Conservation (phyloP, 2,113 vertebrate genomes). For the Anas platyrhynchos region DNA sequence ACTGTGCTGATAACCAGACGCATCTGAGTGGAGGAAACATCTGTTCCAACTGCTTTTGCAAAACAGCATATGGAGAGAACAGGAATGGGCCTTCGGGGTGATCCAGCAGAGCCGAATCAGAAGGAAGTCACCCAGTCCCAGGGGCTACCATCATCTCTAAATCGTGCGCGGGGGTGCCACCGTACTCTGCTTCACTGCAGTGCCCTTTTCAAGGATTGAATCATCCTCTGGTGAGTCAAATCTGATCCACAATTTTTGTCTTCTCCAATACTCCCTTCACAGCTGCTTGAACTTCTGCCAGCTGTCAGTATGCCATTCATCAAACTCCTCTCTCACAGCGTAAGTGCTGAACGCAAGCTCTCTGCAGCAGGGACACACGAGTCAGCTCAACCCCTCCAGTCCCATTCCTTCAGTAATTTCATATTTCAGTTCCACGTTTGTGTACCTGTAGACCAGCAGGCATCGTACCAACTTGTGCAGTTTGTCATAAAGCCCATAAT, state of each 20-base stretch:
- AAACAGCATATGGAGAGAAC: not conserved
- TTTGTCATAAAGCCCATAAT: not conserved
- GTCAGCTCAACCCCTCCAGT: not conserved
- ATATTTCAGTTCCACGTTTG: not conserved
- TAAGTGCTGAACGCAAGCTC: not conserved
- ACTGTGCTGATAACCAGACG: not conserved
- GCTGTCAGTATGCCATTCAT: not conserved
- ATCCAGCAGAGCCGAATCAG: not conserved
- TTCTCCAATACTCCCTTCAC: not conserved
- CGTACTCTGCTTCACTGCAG: not conserved
- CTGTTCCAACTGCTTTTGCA: not conserved
- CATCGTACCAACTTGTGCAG: not conserved
- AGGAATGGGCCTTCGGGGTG: not conserved
- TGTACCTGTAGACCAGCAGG: not conserved
- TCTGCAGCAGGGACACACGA: not conserved
- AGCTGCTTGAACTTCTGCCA: not conserved
- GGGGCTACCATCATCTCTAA: not conserved
- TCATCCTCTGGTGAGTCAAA: not conserved
- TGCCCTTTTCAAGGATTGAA: not conserved
- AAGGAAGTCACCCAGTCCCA: not conserved
- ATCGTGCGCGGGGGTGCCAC: not conserved
- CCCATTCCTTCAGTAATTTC: conserved; percentile 1
- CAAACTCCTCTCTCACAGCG: not conserved
- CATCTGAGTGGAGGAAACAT: not conserved
- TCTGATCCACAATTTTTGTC: not conserved